phyloP scores from a whole-genome alignment of 2,888 invertebrate species.

The Sinhomidia bicolor region DNA sequence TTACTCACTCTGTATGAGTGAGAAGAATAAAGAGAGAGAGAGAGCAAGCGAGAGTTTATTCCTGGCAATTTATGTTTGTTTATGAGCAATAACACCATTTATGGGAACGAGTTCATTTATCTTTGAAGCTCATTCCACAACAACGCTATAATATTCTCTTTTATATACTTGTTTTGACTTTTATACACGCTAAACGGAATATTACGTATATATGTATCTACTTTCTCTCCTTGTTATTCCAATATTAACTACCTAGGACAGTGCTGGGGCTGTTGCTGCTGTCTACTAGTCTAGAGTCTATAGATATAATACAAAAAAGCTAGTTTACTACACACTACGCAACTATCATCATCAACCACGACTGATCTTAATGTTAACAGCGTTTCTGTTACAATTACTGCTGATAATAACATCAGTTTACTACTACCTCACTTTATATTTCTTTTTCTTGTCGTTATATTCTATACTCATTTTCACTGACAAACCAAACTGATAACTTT shows the following conservation, averaged over 20 bases:
- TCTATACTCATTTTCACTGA: slow-evolving; percentile 9
- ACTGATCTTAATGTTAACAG: slow-evolving; percentile 12
- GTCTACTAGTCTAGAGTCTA: no score
- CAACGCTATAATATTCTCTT: no score
- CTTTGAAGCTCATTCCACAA: slow-evolving; percentile 65
- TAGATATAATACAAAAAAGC: no score
- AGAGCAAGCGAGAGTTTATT: no score
- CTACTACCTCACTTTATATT: background rate
- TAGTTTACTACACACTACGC: background rate
- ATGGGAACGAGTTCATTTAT: slow-evolving; percentile 70
- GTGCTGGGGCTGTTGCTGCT: no score
- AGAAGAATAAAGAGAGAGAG: no score
- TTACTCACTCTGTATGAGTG: background rate
- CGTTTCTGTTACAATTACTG: slow-evolving; percentile 31
- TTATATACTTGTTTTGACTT: no score
- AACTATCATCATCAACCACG: background rate
- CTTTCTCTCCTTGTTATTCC: no score
- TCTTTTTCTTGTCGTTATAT: background rate
- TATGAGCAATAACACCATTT: slow-evolving; percentile 72
- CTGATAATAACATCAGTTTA: slow-evolving; percentile 37
- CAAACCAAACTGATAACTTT: background rate
- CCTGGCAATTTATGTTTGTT: slow-evolving; percentile 67
- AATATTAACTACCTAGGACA: no score
- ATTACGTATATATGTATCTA: background rate
- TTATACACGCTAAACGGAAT: no score